Evolutionary conservation across 2,113 vertebrate genomes (phyloP).

Genomic region (Malaclemys terrapin): DNA sequence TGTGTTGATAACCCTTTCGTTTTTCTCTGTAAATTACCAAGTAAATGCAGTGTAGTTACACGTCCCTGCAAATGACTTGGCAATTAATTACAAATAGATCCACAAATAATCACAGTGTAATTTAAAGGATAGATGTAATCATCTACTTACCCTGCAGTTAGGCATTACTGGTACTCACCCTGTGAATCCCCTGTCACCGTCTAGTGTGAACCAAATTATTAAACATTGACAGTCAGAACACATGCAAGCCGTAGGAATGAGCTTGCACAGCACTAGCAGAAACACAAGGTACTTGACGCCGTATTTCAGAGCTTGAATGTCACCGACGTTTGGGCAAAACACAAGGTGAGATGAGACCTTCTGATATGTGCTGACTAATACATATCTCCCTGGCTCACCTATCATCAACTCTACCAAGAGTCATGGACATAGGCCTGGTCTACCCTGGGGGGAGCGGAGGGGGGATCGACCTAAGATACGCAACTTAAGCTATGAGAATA

Average conservation of each 20-base stretch:
- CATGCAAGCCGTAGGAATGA: background rate
- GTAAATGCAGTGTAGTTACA: background rate
- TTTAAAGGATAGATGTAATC: background rate
- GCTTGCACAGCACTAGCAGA: background rate
- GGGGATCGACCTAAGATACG: too few relatives aligned
- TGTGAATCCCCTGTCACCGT: background rate
- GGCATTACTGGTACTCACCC: rapidly evolving
- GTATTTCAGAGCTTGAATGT: background rate
- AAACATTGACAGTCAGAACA: background rate
- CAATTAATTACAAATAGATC: background rate
- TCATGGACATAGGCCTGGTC: background rate
- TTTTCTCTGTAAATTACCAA: background rate
- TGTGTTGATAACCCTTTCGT: background rate
- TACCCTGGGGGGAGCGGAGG: too few relatives aligned
- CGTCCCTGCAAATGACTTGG: background rate
- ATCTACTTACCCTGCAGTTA: background rate
- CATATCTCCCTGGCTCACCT: background rate
- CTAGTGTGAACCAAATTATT: background rate
- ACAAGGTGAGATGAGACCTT: background rate
- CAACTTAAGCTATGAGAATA: too few relatives aligned
- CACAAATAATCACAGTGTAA: background rate
- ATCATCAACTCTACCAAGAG: background rate
- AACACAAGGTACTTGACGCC: background rate
- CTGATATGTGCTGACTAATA: background rate
- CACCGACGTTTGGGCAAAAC: background rate